Base-by-base conservation (phyloP, 2,888 invertebrate genomes). In the Sthenelais limicola region DNA sequence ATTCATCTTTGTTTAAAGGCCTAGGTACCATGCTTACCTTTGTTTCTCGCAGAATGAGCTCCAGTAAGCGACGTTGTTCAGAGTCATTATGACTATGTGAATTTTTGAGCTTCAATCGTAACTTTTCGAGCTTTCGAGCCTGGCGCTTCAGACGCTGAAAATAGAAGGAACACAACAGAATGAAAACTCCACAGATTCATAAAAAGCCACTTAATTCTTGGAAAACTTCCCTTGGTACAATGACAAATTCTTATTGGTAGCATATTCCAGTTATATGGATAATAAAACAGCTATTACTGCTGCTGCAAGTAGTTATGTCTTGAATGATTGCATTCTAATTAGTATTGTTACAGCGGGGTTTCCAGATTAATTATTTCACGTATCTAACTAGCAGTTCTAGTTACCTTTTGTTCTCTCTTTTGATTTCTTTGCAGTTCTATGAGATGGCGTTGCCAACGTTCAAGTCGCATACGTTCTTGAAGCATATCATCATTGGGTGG, bases 351-450 rank as follows among this genome's bases (percentile, higher is more conserved):
- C 21, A 18, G 9, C 9, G 21, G 52, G 9, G 7, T 21, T 18
- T 7, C 9, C 52, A 9, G 24, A 9, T 21, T n/a, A n/a, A 9
- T 12, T 51, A 18, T 21, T 18, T 21, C 9, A 58, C 58, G 30
- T 5, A 12, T 58, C 12, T 28, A 28, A 30, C 7, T 28, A 58
- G 58, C 21, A 9, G 15, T 18, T 9, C 52, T 18, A 51, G 51
- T 24, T 56, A 81, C 81, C 76, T 73, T 49, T 66, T 81, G 80
- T 48, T 77, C 71, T 21, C 72, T 26, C 51, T 74, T 74, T 38
- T 80, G 80, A 54, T 76, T 69, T 3, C 70, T 43, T 47, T 79
- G 76, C 71, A 80, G 77, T 32, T 74, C 35, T 35, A 75, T 66
- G 33, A 81, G 52, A 18, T 73, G 52, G 1, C 47, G 35, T 51